phyloP scores from a whole-genome alignment of 2,797 vertebrate species.

The Spinus pinus region DNA sequence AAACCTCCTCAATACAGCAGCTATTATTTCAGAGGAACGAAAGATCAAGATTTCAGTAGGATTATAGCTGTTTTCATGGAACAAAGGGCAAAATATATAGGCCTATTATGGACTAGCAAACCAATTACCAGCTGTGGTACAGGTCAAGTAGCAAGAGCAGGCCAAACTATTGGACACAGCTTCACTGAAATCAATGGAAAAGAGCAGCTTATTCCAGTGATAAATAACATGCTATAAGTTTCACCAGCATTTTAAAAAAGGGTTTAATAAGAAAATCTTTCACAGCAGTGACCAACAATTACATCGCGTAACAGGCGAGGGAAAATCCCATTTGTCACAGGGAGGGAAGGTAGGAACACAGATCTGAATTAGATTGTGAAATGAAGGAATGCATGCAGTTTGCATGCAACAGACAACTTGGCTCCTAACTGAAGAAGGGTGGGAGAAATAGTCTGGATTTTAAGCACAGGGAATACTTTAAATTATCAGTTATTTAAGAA shows the following conservation, averaged over 20 bases:
- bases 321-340: neutral
- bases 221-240: neutral
- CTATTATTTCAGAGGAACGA: neutral
- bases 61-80: neutral
- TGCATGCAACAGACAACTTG: neutral
- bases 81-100: neutral
- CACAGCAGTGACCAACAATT: neutral
- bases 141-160: neutral
- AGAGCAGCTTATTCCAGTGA: neutral
- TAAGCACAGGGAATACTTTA: neutral
- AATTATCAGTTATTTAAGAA: neutral
- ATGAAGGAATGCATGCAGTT: neutral
- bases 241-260: neutral
- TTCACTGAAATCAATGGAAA: neutral
- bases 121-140: neutral
- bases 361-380: neutral
- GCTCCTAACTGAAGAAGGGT: neutral
- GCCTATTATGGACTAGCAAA: conserved; percentile 3
- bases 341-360: neutral
- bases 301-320: fast-evolving
- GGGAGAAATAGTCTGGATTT: neutral
- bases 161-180: neutral
- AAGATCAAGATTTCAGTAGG: neutral
- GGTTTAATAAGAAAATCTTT: conserved; percentile 7
- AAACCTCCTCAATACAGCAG: neutral